Evolutionary conservation across 2,888 invertebrate genomes (phyloP).

Genomic region (Capitulum mitella): DNA sequence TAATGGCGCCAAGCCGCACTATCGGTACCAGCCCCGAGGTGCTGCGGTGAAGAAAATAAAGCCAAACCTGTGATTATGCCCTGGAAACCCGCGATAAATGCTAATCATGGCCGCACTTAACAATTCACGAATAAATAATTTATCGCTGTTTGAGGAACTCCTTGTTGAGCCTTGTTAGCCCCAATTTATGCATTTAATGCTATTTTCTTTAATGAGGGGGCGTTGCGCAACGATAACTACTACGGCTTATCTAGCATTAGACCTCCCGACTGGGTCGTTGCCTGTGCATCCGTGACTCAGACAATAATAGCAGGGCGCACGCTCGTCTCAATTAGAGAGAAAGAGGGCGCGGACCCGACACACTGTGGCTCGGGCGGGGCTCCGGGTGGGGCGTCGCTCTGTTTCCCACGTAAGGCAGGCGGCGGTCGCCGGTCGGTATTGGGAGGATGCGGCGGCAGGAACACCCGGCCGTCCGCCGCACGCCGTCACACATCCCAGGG

Average conservation of each 20-base stretch:
- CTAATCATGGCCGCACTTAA: slow-evolving; percentile 23
- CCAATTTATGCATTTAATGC: slow-evolving; percentile 19
- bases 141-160: slow-evolving; percentile 20
- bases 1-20: background rate
- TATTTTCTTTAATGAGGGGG: slow-evolving; percentile 18
- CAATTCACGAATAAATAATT: slow-evolving; percentile 25
- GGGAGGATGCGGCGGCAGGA: too few species aligned
- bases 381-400: too few species aligned
- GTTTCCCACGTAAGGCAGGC: too few species aligned
- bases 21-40: background rate
- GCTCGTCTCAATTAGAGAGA: slow-evolving; percentile 1
- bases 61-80: slow-evolving; percentile 20
- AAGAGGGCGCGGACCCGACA: too few species aligned
- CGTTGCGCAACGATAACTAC: background rate
- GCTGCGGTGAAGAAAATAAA: slow-evolving; percentile 13
- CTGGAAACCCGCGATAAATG: slow-evolving; percentile 24
- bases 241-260: background rate
- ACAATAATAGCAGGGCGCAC: background rate
- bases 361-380: too few species aligned
- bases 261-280: background rate
- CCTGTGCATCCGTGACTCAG: background rate
- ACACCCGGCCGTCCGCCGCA: too few species aligned
- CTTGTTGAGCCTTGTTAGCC: slow-evolving; percentile 7
- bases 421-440: too few species aligned
- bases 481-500: too few species aligned